These are phyloP conservation scores for Rhagoletis pomonella DNA, from an alignment of 1,140 invertebrate genomes.

Conservation along the genomic window DNA sequence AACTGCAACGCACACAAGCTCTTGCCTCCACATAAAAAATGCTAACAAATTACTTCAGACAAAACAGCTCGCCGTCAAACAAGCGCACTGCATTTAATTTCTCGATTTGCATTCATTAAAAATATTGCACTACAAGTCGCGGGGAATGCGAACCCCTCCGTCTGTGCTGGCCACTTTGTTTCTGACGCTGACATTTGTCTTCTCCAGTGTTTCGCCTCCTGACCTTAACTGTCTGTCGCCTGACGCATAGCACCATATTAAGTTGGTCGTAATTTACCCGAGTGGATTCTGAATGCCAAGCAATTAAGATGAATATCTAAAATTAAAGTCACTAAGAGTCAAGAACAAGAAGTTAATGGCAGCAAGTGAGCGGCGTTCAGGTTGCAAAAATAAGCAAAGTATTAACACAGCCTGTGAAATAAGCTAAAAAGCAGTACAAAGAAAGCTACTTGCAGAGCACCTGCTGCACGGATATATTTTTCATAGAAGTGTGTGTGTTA, in stretches of 20 bases:
- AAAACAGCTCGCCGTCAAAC: not conserved
- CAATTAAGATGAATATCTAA: slow-evolving; percentile 56
- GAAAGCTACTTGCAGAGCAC: too few species aligned
- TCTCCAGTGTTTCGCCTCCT: not conserved
- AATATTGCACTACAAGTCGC: not conserved
- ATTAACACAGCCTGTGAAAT: too few species aligned
- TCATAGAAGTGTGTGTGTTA: not conserved
- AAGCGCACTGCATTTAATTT: not conserved
- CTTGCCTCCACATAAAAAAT: not conserved
- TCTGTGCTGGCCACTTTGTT: not conserved
- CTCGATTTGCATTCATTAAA: slow-evolving; percentile 18
- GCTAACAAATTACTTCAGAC: not conserved
- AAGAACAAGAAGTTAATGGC: not conserved
- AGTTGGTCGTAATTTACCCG: not conserved
- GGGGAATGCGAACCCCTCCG: not conserved
- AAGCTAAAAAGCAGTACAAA: too few species aligned
- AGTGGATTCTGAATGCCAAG: not conserved
- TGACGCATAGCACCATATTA: not conserved
- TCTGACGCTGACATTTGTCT: not conserved
- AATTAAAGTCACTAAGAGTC: slow-evolving; percentile 54
- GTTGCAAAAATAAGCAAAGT: not conserved
- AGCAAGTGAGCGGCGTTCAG: not conserved
- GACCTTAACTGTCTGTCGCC: not conserved
- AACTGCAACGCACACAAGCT: too few species aligned
- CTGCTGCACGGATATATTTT: not conserved